Evolutionary conservation across 1,140 invertebrate species (phyloP), one percentile per base, ranked within the genome.

Genomic region (Cherax quadricarinatus): DNA sequence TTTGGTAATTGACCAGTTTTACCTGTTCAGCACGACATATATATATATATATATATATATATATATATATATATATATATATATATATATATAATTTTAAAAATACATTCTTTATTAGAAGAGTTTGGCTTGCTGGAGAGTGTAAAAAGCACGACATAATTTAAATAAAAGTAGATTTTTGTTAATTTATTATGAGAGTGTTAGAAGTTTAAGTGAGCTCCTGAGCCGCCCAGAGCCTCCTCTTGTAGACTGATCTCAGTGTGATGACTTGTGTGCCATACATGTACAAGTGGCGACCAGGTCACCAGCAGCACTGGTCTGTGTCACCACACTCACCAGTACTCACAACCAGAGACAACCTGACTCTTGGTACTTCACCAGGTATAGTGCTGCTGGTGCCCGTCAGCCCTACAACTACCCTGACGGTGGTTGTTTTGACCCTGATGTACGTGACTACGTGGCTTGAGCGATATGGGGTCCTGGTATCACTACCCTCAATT

Each of bases 251-350:
- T 91, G 89, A 91, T 91, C 89, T 91, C 89, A 91, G 84, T 87
- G 89, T 91, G 60, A 89, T 89, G 89, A 91, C 89, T 91, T 53
- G 89, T 91, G 89, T 91, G 89, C 89, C 89, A 91, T 91, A 91
- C 89, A 81, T 91, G 89, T 91, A 91, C 89, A 91, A 91, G 89
- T 21, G 41, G 78, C 30, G 78, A 66, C 83, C 6, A 48, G 75
- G 48, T 51, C 48, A 51, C 83, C 70, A 6, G 21, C 57, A 24
- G 57, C 30, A 21, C 53, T 51, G 10, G 6, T 48, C 6, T 16
- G 83, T 24, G 70, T 7, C 7, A 75, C 21, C 70, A 10, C 18
- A 70, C 16, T 30, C 82, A 57, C 53, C 60, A 10, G 18, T 60
- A 53, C 7, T 53, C 21, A 62, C 24, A 30, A 12, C 57, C 82